Evolutionary conservation across 2,113 vertebrate species (phyloP).

Genomic region (Piaya cayana): DNA sequence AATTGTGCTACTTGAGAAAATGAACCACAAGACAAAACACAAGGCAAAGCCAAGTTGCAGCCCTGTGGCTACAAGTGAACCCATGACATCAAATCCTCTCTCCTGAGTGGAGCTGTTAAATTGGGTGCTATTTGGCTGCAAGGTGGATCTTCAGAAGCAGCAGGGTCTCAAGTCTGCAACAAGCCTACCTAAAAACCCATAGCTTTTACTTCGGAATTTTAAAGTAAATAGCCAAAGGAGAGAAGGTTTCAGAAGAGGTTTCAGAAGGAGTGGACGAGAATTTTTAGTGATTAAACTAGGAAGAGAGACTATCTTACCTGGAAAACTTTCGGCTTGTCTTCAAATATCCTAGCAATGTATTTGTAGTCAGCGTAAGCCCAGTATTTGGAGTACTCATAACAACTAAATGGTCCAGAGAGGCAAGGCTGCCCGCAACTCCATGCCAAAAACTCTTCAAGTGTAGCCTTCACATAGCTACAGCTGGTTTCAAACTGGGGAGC

Average conservation of each 20-base stretch:
- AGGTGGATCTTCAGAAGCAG: neutral
- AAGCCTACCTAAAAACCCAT: neutral
- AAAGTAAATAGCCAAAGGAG: neutral
- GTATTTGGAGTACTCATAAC: constrained; percentile 79
- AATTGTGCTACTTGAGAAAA: neutral
- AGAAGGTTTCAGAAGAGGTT: neutral
- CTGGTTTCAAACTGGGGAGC: constrained; percentile 93
- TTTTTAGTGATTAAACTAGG: neutral
- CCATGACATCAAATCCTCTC: neutral
- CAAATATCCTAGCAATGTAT: constrained; percentile 86
- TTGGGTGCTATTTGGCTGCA: neutral
- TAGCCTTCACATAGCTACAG: constrained; percentile 86
- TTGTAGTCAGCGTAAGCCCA: constrained; percentile 99
- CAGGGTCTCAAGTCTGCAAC: neutral
- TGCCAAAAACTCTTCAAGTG: constrained; percentile 83
- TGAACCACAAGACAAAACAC: neutral
- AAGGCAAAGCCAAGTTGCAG: neutral
- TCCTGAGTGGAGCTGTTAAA: neutral
- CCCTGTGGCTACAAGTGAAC: neutral
- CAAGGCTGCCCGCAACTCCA: constrained; percentile 76
- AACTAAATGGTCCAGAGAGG: constrained; percentile 78
- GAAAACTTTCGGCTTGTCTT: constrained; percentile 85
- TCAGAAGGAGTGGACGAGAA: neutral
- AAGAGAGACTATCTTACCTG: constrained; percentile 81
- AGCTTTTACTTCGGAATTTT: neutral